Conservation (phyloP, 2,888 invertebrate genomes). For the Agriopis leucophaearia region DNA sequence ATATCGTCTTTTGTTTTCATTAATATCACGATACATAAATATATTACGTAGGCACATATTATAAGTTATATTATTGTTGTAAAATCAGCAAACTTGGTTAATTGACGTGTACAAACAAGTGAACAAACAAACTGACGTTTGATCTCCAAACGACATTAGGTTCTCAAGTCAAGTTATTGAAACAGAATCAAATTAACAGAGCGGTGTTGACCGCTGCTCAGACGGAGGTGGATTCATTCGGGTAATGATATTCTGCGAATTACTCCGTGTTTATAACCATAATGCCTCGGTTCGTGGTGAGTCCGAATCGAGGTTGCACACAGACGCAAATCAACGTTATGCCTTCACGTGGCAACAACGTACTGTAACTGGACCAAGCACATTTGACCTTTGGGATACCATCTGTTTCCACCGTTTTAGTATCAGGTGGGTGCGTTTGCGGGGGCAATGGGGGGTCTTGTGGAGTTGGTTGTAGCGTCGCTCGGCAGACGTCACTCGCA, state of each 20-base stretch:
- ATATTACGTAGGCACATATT: background rate
- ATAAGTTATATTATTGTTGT: conserved; percentile 9
- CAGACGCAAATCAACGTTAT: conserved; percentile 70
- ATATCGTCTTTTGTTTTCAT: conserved; percentile 39
- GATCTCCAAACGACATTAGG: conserved; percentile 41
- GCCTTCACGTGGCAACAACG: conserved; percentile 83
- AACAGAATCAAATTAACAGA: conserved; percentile 64
- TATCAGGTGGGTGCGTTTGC: conserved; percentile 46
- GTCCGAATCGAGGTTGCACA: conserved; percentile 85
- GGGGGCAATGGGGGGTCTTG: conserved; percentile 64
- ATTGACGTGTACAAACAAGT: conserved; percentile 23
- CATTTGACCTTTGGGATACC: conserved; percentile 64
- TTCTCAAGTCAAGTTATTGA: conserved; percentile 46
- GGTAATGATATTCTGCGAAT: conserved; percentile 84
- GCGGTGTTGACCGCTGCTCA: conserved; percentile 59
- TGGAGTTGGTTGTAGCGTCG: conserved; percentile 64
- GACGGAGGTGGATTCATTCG: conserved; percentile 75
- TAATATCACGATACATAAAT: conserved; percentile 24
- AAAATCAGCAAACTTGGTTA: conserved; percentile 18
- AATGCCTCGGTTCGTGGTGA: conserved; percentile 76
- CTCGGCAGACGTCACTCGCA: conserved; percentile 84
- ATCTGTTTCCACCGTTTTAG: conserved; percentile 62
- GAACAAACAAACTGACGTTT: conserved; percentile 27
- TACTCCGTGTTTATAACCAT: conserved; percentile 82
- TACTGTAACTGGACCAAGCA: conserved; percentile 65